Base-by-base conservation (phyloP, 2,888 invertebrate species). In the Melipona bicolor region DNA sequence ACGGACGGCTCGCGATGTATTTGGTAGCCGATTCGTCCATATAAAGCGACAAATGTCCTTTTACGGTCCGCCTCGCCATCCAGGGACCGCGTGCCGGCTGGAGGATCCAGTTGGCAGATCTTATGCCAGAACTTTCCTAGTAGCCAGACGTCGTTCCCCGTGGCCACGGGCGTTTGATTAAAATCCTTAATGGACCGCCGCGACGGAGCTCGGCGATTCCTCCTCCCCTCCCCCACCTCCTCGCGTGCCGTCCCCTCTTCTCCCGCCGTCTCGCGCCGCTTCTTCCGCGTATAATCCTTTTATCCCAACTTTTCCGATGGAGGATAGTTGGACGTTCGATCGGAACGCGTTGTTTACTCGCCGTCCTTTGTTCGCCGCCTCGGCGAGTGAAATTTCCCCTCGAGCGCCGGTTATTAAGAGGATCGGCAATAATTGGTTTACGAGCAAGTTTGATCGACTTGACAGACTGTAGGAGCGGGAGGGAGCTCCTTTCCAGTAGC, bases 1-100 rank as follows among this genome's bases (percentile, higher is more conserved):
- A 87, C 88, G 84, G 88, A 77, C 89, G 87, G 84, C 88, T 90
- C 91, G 89, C 91, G 93, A 93, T 93, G 91, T 91, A 92, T 93
- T 92, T 93, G 92, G 93, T 92, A 92, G 91, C 89, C 91, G 92
- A 91, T 91, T 91, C 92, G 88, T 80, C 93, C 93, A 93, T 93
- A 93, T 93, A 93, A 91, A 93, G 93, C 91, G 91, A 91, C 93
- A 93, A 93, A 93, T 93, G 91, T 93, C 93, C 93, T 93, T 93
- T 93, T 93, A 93, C 88, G 93, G 93, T 64, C 13, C 79, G 85
- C 90, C 90, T 92, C 87, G 91, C 93, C 93, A 93, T 93, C 90
- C 92, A 89, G 87, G 92, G 92, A 90, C 91, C 90, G 90, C 91
- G 89, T 90, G 89, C 90, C 86, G 83, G 74, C 43, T 43, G 43